phyloP scores from a whole-genome alignment of 1,140 invertebrate species.

The Microplitis demolitor region DNA sequence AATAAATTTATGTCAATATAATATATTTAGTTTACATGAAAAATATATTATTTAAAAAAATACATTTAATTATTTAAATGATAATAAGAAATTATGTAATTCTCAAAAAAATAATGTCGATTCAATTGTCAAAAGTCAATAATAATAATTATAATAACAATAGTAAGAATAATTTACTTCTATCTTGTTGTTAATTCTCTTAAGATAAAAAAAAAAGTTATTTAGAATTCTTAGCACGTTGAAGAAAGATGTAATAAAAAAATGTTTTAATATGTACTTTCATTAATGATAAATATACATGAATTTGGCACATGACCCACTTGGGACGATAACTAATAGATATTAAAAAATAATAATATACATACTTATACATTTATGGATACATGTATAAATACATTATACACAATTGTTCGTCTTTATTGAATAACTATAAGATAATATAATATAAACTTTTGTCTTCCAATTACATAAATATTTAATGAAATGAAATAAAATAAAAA shows the following conservation, averaged over 20 bases:
- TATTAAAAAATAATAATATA: no score
- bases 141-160: background rate
- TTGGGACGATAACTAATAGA: no score
- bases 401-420: conserved; percentile 1
- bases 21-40: no score
- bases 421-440: conserved; percentile 33
- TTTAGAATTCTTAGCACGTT: background rate
- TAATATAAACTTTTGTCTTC: conserved; percentile 58
- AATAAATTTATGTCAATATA: no score
- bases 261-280: background rate
- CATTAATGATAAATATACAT: background rate
- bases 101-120: background rate
- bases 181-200: background rate
- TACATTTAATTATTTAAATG: background rate
- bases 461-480: conserved; percentile 49
- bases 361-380: no score
- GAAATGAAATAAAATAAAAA: conserved; percentile 16
- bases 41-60: background rate
- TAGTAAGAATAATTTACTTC: background rate
- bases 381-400: conserved; percentile 22
- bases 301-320: background rate
- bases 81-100: background rate
- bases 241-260: background rate
- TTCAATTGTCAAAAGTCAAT: conserved; percentile 18
- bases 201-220: background rate